Base-by-base conservation (phyloP, 1,140 invertebrate species). In the Dinoponera quadriceps region DNA sequence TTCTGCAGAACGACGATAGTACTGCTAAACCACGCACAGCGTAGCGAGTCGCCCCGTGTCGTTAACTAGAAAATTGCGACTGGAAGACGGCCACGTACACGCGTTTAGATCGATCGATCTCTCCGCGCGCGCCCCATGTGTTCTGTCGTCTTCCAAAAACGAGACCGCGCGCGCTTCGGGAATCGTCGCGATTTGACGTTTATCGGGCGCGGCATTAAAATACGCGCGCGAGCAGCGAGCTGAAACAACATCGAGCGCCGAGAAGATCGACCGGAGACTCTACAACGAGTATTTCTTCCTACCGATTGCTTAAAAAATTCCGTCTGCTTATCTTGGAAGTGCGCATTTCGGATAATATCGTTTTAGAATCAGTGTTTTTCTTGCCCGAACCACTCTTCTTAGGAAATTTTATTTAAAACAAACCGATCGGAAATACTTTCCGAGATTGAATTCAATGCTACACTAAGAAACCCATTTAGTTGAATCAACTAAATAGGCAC, bases 51-150 rank as follows among this genome's bases (percentile, higher is more conserved):
- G 16, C 18, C 1, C 13, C 33, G 48, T 69, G 48, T 57, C 63
- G 33, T 80, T 80, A 69, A 80, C 65, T n/a, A 11, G 51, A 22
- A 80, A 80, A 80, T 71, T 16, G 33, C 22, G 44, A 59, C 14
- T 51, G 49, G 38, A 44, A 44, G 73, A 44, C 33, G 20, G 66
- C 29, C 48, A 51, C 22, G 48, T 51, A 65, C 27, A 66, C 62
- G 51, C 62, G 62, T 55, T 66, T 63, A 78, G 29, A 78, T 68
- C 62, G 75, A 80, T 80, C 75, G 65, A 80, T 80, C 65, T 80
- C 65, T 80, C 18, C 65, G 1, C 57, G 51, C 11, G 51, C 33
- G n/a, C 22, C 18, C n/a, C 51, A 78, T 68, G 68, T 44, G 63
- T 69, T 55, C 49, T 49, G 29, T 55, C 63, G 29, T 55, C 75